Conservation (phyloP, 2,797 vertebrate genomes). For the Ptychobarbus kaznakovi region DNA sequence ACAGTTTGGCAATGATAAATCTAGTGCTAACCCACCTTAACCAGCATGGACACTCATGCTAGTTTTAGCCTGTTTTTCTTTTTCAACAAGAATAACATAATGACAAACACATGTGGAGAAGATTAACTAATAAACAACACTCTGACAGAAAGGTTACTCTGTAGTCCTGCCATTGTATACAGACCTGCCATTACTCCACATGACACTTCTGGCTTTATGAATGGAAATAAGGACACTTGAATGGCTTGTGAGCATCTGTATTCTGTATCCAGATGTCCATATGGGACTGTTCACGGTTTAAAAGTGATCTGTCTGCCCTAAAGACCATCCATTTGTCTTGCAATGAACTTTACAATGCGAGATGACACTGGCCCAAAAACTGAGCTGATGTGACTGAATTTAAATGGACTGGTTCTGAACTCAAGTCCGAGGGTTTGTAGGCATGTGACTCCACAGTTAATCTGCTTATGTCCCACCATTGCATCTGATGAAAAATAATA, state of each 20-base stretch:
- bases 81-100: neutral
- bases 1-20: neutral
- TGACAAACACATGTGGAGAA: neutral
- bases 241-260: neutral
- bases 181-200: neutral
- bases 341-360: neutral
- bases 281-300: neutral
- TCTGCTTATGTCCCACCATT: slow-evolving; percentile 63
- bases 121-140: slow-evolving; percentile 4
- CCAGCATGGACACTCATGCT: neutral
- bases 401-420: slow-evolving; percentile 34
- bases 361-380: slow-evolving; percentile 2
- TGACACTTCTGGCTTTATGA: slow-evolving; percentile 4
- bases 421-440: slow-evolving; percentile 55
- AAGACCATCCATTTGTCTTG: neutral
- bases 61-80: neutral
- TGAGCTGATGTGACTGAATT: slow-evolving; percentile 22
- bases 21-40: neutral
- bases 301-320: slow-evolving; percentile 6
- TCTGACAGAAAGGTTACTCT: slow-evolving; percentile 3
- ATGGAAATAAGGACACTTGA: neutral
- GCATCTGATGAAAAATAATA: slow-evolving; percentile 70
- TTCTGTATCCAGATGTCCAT: neutral
- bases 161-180: neutral
- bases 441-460: slow-evolving; percentile 69